Evolutionary conservation across 2,113 vertebrate genomes (phyloP).

Genomic region (Calypte anna): DNA sequence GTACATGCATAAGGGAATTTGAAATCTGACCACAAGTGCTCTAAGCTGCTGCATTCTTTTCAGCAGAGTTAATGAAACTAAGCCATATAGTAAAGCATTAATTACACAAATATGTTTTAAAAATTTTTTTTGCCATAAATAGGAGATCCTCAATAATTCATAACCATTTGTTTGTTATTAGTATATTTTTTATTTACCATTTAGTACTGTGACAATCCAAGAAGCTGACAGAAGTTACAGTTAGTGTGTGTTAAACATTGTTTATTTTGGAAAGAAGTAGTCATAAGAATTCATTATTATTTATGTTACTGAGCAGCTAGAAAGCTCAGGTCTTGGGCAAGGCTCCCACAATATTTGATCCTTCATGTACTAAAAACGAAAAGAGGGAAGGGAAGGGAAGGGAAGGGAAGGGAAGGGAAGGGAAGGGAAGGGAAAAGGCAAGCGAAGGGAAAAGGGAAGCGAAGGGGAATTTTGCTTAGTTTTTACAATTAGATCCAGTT

Average conservation of each 20-base stretch:
- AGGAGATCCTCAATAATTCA: neutral
- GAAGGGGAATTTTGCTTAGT: no score
- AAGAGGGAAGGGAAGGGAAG: neutral
- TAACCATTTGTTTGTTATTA: constrained; percentile 29
- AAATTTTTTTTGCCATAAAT: neutral
- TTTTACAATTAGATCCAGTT: neutral
- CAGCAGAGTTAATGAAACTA: constrained; percentile 9
- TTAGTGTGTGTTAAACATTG: neutral
- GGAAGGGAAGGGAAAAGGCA: neutral
- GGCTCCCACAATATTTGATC: neutral
- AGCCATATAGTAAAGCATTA: neutral
- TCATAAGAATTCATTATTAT: neutral
- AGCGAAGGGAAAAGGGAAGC: neutral
- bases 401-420: neutral
- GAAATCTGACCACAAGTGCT: neutral
- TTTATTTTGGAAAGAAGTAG: neutral
- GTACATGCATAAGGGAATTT: neutral
- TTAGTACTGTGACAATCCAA: neutral
- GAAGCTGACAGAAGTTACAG: neutral
- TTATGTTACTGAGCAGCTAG: neutral
- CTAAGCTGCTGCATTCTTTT: neutral
- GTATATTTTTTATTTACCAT: neutral
- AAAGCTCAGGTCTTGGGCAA: neutral
- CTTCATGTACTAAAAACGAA: neutral
- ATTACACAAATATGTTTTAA: constrained; percentile 5